Percentiles rank a stretch among this genome's conserved stretches.
Evolutionary conservation across 2,797 vertebrate genomes (phyloP).

Genomic region (Sebastes wilsoni): DNA sequence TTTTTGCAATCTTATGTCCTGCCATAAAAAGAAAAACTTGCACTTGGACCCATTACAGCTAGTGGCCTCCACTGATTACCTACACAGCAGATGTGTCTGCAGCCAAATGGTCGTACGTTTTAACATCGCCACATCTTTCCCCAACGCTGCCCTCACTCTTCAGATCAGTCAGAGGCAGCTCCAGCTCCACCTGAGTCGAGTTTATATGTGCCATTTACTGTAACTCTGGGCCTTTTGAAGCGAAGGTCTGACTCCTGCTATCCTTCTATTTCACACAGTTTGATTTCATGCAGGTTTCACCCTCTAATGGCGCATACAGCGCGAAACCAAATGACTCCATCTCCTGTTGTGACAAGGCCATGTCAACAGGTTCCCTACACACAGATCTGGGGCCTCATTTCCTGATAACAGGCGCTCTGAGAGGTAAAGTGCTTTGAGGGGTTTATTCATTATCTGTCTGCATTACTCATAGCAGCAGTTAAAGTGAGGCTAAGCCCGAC

Average conservation of each 20-base stretch:
- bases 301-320: not conserved
- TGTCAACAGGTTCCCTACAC: constrained; percentile 42
- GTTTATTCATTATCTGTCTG: constrained; percentile 54
- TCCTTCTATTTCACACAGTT: constrained; percentile 11
- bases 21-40: too few relatives aligned
- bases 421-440: constrained; percentile 42
- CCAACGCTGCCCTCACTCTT: not conserved
- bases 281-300: constrained; percentile 11
- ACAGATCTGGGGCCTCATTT: constrained; percentile 25
- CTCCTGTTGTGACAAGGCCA: constrained; percentile 8
- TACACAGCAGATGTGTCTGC: not conserved
- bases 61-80: not conserved
- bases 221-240: not conserved
- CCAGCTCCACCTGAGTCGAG: not conserved
- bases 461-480: constrained; percentile 52
- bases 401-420: constrained; percentile 37
- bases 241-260: not conserved
- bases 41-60: not conserved
- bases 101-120: not conserved
- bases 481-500: constrained; percentile 39
- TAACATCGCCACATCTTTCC: not conserved
- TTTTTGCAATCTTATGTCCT: not conserved
- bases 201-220: not conserved
- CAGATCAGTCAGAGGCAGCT: not conserved
- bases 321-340: constrained; percentile 20